phyloP scores from a whole-genome alignment of 1,140 invertebrate genomes.

The Batillaria attramentaria region DNA sequence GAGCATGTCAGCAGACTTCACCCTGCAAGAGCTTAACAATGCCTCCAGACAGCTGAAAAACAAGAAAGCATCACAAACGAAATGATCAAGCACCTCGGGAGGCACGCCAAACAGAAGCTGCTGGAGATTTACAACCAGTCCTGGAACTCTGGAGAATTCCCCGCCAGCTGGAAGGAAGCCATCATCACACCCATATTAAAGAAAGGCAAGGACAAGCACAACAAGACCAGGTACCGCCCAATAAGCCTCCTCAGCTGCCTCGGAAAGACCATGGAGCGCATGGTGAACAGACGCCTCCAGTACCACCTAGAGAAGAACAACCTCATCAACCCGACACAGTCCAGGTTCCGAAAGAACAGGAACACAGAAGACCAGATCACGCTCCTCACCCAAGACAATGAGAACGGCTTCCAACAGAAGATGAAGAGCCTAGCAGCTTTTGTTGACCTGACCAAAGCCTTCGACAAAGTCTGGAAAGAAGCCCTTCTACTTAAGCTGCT shows the following conservation, averaged over 20 bases:
- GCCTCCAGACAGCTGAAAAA: neutral
- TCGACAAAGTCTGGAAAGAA: conserved; percentile 35
- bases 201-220: neutral
- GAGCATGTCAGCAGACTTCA: neutral
- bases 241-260: conserved; percentile 20
- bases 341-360: neutral
- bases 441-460: conserved; percentile 31
- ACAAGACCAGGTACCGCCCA: conserved; percentile 14
- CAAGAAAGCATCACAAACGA: neutral
- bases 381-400: neutral
- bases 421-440: conserved; percentile 27
- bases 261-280: conserved; percentile 17
- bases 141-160: too few species aligned
- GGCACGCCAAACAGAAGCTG: too few species aligned
- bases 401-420: conserved; percentile 31
- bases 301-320: neutral
- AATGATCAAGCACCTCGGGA: too few species aligned
- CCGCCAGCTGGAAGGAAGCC: too few species aligned
- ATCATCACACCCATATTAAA: neutral
- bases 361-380: conserved; percentile 11
- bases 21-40: neutral
- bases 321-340: neutral
- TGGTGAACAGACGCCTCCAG: conserved; percentile 7
- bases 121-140: too few species aligned
- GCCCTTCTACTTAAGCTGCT: conserved; percentile 33